Evolutionary conservation across 2,888 invertebrate species (phyloP).

Genomic region (Eremobia ochroleuca): DNA sequence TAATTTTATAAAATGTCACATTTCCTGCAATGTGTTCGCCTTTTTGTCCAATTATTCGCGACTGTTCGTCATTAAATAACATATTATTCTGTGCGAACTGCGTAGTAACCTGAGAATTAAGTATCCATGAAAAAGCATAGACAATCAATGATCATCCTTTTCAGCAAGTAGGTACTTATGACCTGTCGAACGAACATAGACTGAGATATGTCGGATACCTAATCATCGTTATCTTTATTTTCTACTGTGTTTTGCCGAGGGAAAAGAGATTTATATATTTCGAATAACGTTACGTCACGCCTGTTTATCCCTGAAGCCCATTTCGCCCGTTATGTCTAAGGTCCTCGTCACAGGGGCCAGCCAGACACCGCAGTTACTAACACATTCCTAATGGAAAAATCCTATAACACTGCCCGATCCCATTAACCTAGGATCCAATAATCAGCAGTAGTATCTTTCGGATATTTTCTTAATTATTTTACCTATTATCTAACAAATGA

Average conservation of each 20-base stretch:
- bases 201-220: background rate
- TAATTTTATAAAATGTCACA: background rate
- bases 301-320: background rate
- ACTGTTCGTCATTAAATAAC: background rate
- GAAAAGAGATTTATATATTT: background rate
- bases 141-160: constrained; percentile 5
- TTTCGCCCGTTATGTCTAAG: background rate
- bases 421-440: too few relatives aligned
- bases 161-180: background rate
- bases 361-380: too few relatives aligned
- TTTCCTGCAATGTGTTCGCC: background rate
- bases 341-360: background rate
- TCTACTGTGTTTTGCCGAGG: too few relatives aligned
- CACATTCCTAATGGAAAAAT: background rate
- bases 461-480: background rate
- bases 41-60: background rate
- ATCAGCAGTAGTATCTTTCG: background rate
- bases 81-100: constrained; percentile 1
- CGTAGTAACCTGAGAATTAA: constrained; percentile 1
- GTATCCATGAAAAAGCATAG: background rate
- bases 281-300: too few relatives aligned
- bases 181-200: background rate
- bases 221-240: background rate
- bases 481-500: background rate
- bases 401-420: background rate